A percentile compares a stretch with the other conserved stretches of the same genome.
Conservation (phyloP, 2,888 invertebrate genomes). For the Entomobrya multifasciata region DNA sequence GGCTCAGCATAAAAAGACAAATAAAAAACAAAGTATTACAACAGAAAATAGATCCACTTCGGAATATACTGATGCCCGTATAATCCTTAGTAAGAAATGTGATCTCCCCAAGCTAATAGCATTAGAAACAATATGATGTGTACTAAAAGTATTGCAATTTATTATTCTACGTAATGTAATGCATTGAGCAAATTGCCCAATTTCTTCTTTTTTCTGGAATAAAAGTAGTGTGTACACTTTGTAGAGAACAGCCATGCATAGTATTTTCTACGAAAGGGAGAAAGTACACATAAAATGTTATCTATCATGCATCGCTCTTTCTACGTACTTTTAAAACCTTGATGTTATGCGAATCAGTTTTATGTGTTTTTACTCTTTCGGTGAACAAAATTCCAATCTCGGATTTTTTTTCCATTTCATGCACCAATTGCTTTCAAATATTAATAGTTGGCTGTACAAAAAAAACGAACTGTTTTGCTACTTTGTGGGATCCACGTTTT, state of each 20-base stretch:
- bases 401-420: constrained; percentile 57
- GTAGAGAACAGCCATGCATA: background rate
- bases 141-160: no score
- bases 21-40: background rate
- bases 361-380: constrained; percentile 5
- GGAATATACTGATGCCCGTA: no score
- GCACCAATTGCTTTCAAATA: constrained; percentile 34
- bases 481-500: background rate
- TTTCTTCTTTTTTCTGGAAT: background rate
- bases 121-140: no score
- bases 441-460: constrained; percentile 13
- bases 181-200: constrained; percentile 20
- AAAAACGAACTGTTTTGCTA: background rate
- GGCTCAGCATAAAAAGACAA: background rate
- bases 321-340: no score
- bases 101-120: no score
- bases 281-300: no score
- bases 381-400: constrained; percentile 56
- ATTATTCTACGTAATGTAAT: no score
- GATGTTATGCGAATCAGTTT: background rate
- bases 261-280: background rate
- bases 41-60: no score
- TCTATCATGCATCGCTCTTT: no score
- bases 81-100: no score
- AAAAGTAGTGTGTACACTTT: background rate